Evolutionary conservation across 1,140 invertebrate species (phyloP), one percentile per base, ranked within the genome.

Genomic region (Orius insidiosus): DNA sequence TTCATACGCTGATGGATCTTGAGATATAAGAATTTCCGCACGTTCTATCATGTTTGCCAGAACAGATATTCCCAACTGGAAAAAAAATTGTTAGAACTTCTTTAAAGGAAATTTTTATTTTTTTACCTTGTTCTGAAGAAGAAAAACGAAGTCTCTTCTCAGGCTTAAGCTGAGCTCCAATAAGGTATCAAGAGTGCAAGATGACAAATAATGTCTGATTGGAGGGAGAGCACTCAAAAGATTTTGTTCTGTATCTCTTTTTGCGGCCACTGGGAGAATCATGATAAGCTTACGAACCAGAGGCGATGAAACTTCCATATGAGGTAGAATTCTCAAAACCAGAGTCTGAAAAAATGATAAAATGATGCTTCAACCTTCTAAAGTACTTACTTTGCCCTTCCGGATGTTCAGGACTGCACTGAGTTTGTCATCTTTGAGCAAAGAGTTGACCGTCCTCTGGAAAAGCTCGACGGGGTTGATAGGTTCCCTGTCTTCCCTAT

Each of bases 51-150:
- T 46, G 34, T 50, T 50, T 0, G 49, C 31, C 18, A 50, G 16
- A 39, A 50, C 49, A 10, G 49, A 50, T 2, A 50, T 42, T n/a
- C 49, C 49, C 34, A 50, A 45, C 49, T 50, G 44, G 10, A 49
- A 24, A 14, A 38, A 38, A 5, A 47, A 18, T n/a, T n/a, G n/a
- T n/a, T n/a, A n/a, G n/a, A n/a, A n/a, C n/a, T n/a, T n/a, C n/a
- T n/a, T n/a, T n/a, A n/a, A n/a, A n/a, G n/a, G n/a, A n/a, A n/a
- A n/a, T n/a, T n/a, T n/a, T n/a, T n/a, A n/a, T n/a, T n/a, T n/a
- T n/a, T n/a, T n/a, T 38, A 49, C 41, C 36, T 46, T 46, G 19
- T 41, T 46, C 14, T 24, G 24, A 30, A 50, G 5, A 15, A 50
- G 36, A n/a, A 13, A 31, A 8, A 31, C 3, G 13, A 50, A 38